Base-by-base conservation (phyloP, 2,113 vertebrate species). In the Clarias batrachus region DNA sequence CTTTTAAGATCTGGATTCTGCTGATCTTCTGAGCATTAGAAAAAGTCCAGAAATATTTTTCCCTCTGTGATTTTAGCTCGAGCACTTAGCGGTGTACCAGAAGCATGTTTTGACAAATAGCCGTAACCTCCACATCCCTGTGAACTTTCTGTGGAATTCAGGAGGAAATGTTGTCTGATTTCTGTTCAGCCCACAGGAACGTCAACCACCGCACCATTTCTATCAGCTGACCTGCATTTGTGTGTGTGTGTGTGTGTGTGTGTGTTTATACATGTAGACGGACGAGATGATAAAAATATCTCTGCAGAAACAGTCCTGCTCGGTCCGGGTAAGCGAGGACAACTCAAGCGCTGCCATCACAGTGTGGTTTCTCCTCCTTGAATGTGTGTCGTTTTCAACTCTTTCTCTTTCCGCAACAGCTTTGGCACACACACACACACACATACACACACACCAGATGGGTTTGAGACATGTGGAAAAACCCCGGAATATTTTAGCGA, bases 91-190 rank as follows among this genome's bases (percentile, higher is more conserved):
- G 78, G 78, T 80, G 57, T 4, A 80, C 78, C 78, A 80, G 56
- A 60, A 56, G 78, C 56, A 80, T 60, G 56, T 80, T 80, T 12
- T 80, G 78, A 80, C 78, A 62, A 65, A 82, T 65, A 82, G 41
- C 60, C 9, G 62, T 82, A 65, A 82, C 80, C 80, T 82, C 80
- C 80, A 82, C 80, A 48, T 82, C 60, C 60, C 62, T 62, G 2
- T 82, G 60, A 82, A 82, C 80, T n/a, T 82, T 82, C 37, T 27
- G 60, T 52, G 80, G 80, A 82, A 65, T 82, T 82, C 60, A 65
- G 80, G 11, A 82, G 80, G 80, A 82, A 82, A 66, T 52, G 60
- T 65, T 78, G 76, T 82, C 60, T 82, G 80, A 82, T 66, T 65
- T 82, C 60, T 66, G 3, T 82, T 82, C 37, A 82, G 60, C 37